These are phyloP conservation scores for Calcarius lapponicus DNA, from an alignment of 2,797 vertebrate species.

Conservation along the genomic window DNA sequence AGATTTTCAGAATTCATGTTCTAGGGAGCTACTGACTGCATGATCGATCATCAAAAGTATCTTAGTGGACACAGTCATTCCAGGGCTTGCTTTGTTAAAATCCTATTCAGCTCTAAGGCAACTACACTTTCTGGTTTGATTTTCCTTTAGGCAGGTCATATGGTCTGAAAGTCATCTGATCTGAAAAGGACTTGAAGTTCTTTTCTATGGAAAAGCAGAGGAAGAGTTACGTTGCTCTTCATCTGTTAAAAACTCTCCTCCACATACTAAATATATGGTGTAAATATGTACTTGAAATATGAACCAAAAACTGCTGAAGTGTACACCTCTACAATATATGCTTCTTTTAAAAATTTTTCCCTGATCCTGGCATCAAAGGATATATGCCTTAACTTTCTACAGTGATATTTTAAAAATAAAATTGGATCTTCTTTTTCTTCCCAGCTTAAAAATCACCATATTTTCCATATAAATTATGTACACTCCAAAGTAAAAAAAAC, in stretches of 20 bases:
- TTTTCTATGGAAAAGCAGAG: not conserved
- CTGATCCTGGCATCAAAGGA: not conserved
- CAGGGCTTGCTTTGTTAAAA: not conserved
- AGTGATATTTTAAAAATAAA: constrained; percentile 6
- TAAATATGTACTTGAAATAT: not conserved
- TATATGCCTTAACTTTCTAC: not conserved
- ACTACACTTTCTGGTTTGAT: not conserved
- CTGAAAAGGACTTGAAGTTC: not conserved
- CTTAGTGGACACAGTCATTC: not conserved
- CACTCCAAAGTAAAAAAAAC: not conserved
- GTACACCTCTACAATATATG: not conserved
- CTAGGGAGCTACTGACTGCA: not conserved
- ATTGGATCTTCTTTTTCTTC: not conserved
- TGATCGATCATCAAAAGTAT: not conserved
- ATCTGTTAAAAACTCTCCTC: not conserved
- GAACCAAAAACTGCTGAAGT: not conserved
- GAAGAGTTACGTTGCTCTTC: not conserved
- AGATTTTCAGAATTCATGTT: not conserved
- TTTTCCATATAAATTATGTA: not conserved
- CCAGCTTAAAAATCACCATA: not conserved
- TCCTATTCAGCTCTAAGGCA: not conserved
- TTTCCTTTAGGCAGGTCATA: not conserved
- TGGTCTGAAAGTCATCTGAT: not conserved
- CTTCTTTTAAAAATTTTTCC: not conserved
- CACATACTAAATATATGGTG: not conserved